Conservation (phyloP, 2,888 invertebrate species). For the Isotomurus palustris region DNA sequence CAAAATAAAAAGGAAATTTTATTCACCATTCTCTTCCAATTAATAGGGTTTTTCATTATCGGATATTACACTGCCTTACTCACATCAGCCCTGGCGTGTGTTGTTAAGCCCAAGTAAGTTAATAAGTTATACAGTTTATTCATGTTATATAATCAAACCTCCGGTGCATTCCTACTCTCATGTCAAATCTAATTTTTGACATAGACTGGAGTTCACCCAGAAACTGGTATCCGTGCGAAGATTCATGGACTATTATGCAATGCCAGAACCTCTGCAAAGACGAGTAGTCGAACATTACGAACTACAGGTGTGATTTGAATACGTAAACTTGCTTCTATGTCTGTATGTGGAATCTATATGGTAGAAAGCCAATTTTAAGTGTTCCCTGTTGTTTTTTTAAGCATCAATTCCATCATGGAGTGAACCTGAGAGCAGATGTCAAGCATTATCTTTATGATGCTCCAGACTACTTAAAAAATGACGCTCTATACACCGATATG, state of each 20-base stretch:
- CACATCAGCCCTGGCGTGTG: constrained; percentile 31
- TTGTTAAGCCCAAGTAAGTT: constrained; percentile 25
- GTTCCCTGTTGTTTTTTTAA: constrained; percentile 6
- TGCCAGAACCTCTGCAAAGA: constrained; percentile 21
- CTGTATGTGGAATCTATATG: too few relatives aligned
- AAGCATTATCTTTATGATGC: constrained; percentile 30
- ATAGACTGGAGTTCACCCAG: constrained; percentile 31
- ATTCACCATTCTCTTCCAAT: constrained; percentile 15
- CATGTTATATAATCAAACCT: neutral
- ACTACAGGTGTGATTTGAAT: constrained; percentile 9
- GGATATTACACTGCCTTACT: constrained; percentile 27
- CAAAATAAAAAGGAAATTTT: constrained; percentile 25
- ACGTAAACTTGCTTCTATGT: neutral
- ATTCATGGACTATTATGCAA: constrained; percentile 27
- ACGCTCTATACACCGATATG: constrained; percentile 25
- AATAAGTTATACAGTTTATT: neutral
- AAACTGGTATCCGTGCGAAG: constrained; percentile 21
- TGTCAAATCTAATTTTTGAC: neutral
- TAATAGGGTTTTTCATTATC: constrained; percentile 31
- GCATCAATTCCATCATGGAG: constrained; percentile 19
- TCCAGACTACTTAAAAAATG: constrained; percentile 22
- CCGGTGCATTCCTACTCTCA: too few relatives aligned
- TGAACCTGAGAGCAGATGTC: constrained; percentile 17
- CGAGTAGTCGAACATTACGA: constrained; percentile 25
- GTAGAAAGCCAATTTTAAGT: neutral